Base-by-base conservation (phyloP, 2,113 vertebrate genomes). In the Antidorcas marsupialis region DNA sequence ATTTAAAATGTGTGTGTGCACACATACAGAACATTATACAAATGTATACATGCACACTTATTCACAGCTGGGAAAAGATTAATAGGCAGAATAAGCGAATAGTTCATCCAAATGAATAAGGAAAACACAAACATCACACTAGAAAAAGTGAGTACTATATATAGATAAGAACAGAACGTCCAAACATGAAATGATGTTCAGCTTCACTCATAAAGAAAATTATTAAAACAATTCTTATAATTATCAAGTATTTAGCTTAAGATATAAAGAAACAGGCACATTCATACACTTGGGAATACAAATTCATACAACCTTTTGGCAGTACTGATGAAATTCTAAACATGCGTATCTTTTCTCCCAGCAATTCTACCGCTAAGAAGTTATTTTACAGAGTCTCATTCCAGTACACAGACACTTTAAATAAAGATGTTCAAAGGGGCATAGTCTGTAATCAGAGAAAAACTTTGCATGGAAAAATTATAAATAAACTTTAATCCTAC, bases 311-410 rank as follows among this genome's bases (percentile, higher is more conserved):
- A 59, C 30, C 5, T 94, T 82, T 82, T 92, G 71, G 19, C 23
- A 86, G 27, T 57, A 95, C 25, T n/a, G 53, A 84, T 71, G 94
- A 67, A 95, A 92, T 92, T 89, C 47, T 94, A 95, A 92, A 87
- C 10, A 84, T 78, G 14, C 5, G 62, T 87, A 89, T 79, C 33
- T 30, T 96, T 91, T 89, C 52, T 94, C 19, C 16, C n/a, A 95
- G 50, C 55, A 97, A 85, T 85, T 88, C 60, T 81, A 85, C 25
- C 93, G 52, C 33, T 71, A 59, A 86, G 47, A 95, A 85, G 64
- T 95, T 89, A 84, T 45, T 53, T 36, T 89, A 94, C 7, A 50
- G 95, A 76, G 21, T 79, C 19, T 90, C 81, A 96, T 87, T 96
- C 53, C n/a, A 57, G 55, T 67, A 50, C 53, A 89, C 33, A 92